Evolutionary conservation across 2,888 invertebrate species (phyloP).

Genomic region (Pollenia angustigena): DNA sequence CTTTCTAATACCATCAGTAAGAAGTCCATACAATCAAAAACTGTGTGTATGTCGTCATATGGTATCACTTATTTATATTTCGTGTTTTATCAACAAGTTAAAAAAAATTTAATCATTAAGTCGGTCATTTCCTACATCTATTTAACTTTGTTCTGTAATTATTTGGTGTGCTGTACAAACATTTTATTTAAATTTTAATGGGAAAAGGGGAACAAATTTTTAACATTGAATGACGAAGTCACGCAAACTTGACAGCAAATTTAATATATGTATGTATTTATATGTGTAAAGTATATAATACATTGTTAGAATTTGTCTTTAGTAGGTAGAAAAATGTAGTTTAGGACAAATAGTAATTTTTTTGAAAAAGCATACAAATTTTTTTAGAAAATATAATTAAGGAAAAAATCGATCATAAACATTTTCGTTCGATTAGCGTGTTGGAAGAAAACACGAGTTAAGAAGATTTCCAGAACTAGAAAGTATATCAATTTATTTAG

Average conservation of each 20-base stretch:
- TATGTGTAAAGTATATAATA: background rate
- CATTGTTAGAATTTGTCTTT: too few relatives aligned
- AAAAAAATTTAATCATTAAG: background rate
- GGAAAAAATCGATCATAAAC: too few relatives aligned
- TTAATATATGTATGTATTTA: background rate
- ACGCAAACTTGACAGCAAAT: conserved; percentile 43
- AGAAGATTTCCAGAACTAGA: too few relatives aligned
- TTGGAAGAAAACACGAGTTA: too few relatives aligned
- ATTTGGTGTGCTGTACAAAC: conserved; percentile 9
- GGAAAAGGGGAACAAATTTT: background rate
- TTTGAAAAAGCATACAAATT: too few relatives aligned
- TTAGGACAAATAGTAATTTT: too few relatives aligned
- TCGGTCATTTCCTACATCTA: conserved; percentile 20
- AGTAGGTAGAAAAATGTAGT: too few relatives aligned
- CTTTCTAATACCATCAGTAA: background rate
- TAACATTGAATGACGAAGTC: conserved; percentile 14
- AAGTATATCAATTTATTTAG: too few relatives aligned
- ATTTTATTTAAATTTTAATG: conserved; percentile 61
- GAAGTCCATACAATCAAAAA: background rate
- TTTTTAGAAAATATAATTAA: too few relatives aligned
- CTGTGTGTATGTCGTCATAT: background rate
- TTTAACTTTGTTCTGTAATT: conserved; percentile 11
- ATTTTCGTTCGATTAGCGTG: too few relatives aligned
- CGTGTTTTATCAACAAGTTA: conserved; percentile 13
- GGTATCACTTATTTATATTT: background rate